Percentiles rank a stretch among this genome's conserved stretches.
Evolutionary conservation across 2,888 invertebrate species (phyloP).

Genomic region (Andrena praecox): DNA sequence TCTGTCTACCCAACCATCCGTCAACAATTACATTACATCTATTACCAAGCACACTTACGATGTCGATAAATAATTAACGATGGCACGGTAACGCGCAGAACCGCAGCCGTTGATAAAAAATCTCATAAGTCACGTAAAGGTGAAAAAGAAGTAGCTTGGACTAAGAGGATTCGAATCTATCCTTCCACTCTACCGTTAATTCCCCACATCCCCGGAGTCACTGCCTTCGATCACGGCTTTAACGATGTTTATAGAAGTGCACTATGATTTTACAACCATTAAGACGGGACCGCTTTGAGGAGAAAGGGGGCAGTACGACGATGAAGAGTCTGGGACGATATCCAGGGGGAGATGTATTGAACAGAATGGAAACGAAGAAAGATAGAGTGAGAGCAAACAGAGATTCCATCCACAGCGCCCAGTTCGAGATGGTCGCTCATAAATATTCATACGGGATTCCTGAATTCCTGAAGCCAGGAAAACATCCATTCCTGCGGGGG

Average conservation of each 20-base stretch:
- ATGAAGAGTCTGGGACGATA: background rate
- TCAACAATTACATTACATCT: background rate
- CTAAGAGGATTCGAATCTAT: background rate
- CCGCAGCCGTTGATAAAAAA: slow-evolving; percentile 12
- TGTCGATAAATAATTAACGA: slow-evolving; percentile 3
- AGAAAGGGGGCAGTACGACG: background rate
- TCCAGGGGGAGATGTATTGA: slow-evolving; percentile 5
- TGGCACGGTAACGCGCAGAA: background rate
- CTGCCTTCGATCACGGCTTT: slow-evolving; percentile 3
- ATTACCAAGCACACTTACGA: background rate
- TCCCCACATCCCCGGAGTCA: slow-evolving; percentile 1
- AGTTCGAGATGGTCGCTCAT: slow-evolving; percentile 72
- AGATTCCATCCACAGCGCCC: slow-evolving; percentile 66
- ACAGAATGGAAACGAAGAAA: slow-evolving; percentile 2
- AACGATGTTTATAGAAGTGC: slow-evolving; percentile 37
- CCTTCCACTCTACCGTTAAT: slow-evolving; percentile 24
- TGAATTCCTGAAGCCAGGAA: slow-evolving; percentile 75
- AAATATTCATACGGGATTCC: slow-evolving; percentile 77
- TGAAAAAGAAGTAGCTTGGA: background rate
- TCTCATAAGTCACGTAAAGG: background rate
- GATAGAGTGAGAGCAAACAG: slow-evolving; percentile 10
- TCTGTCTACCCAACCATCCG: background rate
- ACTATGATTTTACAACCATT: slow-evolving; percentile 47
- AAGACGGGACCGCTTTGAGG: background rate
- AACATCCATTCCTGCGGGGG: slow-evolving; percentile 68